Evolutionary conservation across 1,140 invertebrate species (phyloP), one percentile per base, ranked within the genome.

Genomic region (Homarus americanus): DNA sequence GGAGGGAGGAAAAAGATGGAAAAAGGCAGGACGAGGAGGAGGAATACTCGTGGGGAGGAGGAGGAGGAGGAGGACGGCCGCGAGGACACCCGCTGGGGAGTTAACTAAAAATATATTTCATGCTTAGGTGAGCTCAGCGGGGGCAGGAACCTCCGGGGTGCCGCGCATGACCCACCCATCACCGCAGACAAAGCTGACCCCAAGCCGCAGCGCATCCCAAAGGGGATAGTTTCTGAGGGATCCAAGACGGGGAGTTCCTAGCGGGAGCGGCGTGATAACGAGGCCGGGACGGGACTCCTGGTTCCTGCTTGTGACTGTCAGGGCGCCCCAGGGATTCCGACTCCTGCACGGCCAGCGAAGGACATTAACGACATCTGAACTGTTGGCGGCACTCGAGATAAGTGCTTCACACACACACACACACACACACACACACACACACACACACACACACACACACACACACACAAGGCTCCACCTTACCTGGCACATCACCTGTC

Each of bases 91-190:
- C 41, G 85, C 85, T 87, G 85, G 38, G 85, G 73, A 87, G 85
- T 87, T 87, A 87, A 87, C 85, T 87, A 87, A 87, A 87, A 87
- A 87, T 87, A 87, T 87, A 87, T 87, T 87, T 87, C 85, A 87
- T 79, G 85, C 85, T 87, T 87, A 87, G 75, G 85, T 79, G 85
- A 87, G 85, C 85, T 66, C 85, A 87, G 85, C 85, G 53, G 85
- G 85, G 69, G 84, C 34, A 41, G 44, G 40, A 32, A 58, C 20
- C 44, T 63, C n/a, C 66, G 85, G 73, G 53, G 69, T 44, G n/a
- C 73, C 32, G 75, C 53, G 73, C 85, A 87, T 87, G 85, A 87
- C 85, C 85, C 73, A 78, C 75, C 73, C 69, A 72, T 73, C 82
- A 84, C 82, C 82, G 82, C 75, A 49, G 5, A 75, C 41, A 38